Percentiles rank a stretch among this genome's conserved stretches.
phyloP scores from a whole-genome alignment of 2,113 vertebrate genomes.

The Phylloscopus whistleri region DNA sequence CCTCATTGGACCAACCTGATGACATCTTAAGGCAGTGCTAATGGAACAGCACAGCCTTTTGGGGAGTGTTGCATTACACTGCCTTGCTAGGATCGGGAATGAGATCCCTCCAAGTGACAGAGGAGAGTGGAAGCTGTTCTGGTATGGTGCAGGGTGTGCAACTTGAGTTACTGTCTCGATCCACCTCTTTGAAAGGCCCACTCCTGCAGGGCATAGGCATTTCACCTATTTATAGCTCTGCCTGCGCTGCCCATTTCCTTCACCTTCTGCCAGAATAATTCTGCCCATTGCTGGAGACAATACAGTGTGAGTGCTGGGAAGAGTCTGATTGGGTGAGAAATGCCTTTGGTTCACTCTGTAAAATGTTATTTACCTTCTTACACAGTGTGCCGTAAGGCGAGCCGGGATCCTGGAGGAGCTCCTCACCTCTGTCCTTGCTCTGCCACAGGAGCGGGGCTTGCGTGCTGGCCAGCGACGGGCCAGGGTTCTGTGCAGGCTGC shows the following conservation, averaged over 20 bases:
- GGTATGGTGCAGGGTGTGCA: background rate
- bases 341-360: background rate
- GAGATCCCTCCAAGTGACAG: background rate
- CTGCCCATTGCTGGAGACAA: background rate
- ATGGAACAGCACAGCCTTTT: background rate
- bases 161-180: background rate
- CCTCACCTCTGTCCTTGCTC: background rate
- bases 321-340: background rate
- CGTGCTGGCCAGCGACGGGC: accelerated
- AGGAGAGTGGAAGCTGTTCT: background rate
- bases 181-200: background rate
- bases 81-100: background rate
- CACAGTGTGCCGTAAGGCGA: accelerated
- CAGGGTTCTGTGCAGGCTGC: background rate
- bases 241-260: background rate
- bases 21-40: background rate
- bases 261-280: background rate
- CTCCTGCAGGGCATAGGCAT: background rate
- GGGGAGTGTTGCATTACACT: background rate
- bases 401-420: background rate
- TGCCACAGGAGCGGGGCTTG: background rate
- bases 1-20: background rate
- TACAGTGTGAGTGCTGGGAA: background rate
- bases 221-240: background rate
- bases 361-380: constrained; percentile 46